Evolutionary conservation across 2,888 invertebrate genomes (phyloP).

Genomic region (Celastrina argiolus): DNA sequence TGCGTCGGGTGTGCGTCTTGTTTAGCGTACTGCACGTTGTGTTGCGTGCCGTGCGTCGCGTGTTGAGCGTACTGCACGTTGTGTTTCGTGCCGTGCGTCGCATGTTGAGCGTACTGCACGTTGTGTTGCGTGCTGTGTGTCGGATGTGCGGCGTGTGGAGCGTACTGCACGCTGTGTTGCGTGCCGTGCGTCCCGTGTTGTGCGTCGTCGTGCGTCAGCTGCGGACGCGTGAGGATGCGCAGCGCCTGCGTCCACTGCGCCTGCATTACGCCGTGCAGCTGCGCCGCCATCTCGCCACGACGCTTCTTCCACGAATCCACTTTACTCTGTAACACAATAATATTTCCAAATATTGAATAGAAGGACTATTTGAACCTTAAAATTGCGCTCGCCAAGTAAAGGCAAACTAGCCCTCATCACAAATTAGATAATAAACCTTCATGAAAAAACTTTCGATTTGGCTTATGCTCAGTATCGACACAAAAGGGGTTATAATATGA

Average conservation of each 20-base stretch:
- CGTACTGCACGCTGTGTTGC: neutral
- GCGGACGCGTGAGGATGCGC: constrained; percentile 76
- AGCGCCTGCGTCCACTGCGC: constrained; percentile 88
- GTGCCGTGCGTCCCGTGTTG: neutral
- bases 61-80: neutral
- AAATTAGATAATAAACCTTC: too few relatives aligned
- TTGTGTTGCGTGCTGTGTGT: neutral
- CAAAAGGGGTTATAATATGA: too few relatives aligned
- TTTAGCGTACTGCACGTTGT: neutral
- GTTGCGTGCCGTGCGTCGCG: neutral
- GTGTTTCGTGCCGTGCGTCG: neutral
- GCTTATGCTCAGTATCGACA: too few relatives aligned
- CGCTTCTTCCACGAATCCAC: constrained; percentile 61
- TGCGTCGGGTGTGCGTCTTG: neutral
- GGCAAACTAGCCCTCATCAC: too few relatives aligned
- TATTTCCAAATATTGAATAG: neutral
- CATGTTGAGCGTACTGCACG: neutral
- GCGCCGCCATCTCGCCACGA: constrained; percentile 83
- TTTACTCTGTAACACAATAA: constrained; percentile 48
- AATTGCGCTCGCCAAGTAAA: too few relatives aligned
- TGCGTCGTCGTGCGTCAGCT: constrained; percentile 23
- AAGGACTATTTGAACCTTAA: too few relatives aligned
- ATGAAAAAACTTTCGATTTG: too few relatives aligned
- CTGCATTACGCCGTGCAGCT: constrained; percentile 88
- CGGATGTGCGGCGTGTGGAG: neutral